Conservation (phyloP, 2,888 invertebrate genomes). For the Argyra leucocephala region DNA sequence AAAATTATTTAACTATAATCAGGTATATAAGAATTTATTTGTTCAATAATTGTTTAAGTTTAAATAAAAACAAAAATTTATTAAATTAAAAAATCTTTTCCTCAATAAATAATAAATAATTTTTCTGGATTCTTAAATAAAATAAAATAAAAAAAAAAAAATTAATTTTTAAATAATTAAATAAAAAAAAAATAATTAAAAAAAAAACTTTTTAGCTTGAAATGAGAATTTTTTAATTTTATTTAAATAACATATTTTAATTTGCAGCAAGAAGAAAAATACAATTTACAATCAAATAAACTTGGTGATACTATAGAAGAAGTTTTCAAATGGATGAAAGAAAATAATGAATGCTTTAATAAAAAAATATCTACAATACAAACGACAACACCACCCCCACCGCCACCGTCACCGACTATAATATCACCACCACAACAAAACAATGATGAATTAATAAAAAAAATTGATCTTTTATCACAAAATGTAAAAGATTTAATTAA, state of each 20-base stretch:
- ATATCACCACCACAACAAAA: constrained; percentile 28
- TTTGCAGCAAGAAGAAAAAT: constrained; percentile 42
- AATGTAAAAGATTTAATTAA: constrained; percentile 31
- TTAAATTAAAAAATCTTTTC: too few species aligned
- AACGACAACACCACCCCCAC: constrained; percentile 18
- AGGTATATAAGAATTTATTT: too few species aligned
- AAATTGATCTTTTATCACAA: constrained; percentile 31
- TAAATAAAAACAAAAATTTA: constrained; percentile 24
- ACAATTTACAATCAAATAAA: constrained; percentile 38
- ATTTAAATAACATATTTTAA: background rate
- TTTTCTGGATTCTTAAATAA: too few species aligned
- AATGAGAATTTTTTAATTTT: too few species aligned
- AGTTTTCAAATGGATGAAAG: constrained; percentile 41
- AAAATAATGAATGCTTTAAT: constrained; percentile 40
- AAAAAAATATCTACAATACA: constrained; percentile 24
- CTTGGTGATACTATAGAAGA: constrained; percentile 37
- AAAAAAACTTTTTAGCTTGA: too few species aligned
- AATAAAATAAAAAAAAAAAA: too few species aligned
- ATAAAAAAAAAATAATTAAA: too few species aligned
- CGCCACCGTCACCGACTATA: constrained; percentile 16
- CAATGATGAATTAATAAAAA: constrained; percentile 32
- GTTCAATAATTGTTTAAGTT: too few species aligned
- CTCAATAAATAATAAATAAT: too few species aligned
- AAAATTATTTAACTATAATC: background rate
- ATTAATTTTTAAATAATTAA: too few species aligned